Percentiles rank a stretch among this genome's conserved stretches.
Evolutionary conservation across 2,888 invertebrate species (phyloP).

Genomic region (Chrysopilus asiliformis): DNA sequence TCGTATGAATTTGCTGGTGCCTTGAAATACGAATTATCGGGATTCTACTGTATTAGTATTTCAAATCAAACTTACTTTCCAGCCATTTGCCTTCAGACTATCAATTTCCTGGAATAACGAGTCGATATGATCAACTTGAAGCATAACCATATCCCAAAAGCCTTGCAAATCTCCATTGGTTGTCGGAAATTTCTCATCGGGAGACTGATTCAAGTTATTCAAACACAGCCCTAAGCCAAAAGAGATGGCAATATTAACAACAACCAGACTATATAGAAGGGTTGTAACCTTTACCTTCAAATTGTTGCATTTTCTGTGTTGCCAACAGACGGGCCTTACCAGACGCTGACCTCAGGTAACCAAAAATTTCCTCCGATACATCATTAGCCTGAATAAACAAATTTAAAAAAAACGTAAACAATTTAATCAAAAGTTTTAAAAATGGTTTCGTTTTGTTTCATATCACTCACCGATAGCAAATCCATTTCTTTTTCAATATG

Average conservation of each 20-base stretch:
- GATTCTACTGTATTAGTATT: too few species aligned
- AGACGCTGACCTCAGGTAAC: constrained; percentile 71
- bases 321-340: constrained; percentile 84
- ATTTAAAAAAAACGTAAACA: constrained; percentile 1
- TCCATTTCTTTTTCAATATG: constrained; percentile 56
- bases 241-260: constrained; percentile 4
- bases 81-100: constrained; percentile 46
- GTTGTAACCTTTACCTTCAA: constrained; percentile 48
- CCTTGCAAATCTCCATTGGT: constrained; percentile 83
- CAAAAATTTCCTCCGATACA: constrained; percentile 65
- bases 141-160: constrained; percentile 95
- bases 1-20: too few species aligned
- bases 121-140: constrained; percentile 80
- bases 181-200: constrained; percentile 74
- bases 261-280: background rate
- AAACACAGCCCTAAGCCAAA: constrained; percentile 44
- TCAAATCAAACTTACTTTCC: constrained; percentile 56
- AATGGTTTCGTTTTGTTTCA: background rate
- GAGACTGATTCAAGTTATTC: constrained; percentile 50
- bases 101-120: constrained; percentile 59
- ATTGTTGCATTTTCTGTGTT: constrained; percentile 90
- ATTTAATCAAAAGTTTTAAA: constrained; percentile 1
- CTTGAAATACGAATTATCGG: too few species aligned
- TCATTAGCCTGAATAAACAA: constrained; percentile 25
- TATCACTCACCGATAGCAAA: constrained; percentile 36